These are phyloP conservation scores for Ceraclea dissimilis DNA, from an alignment of 2,888 invertebrate genomes.

Conservation along the genomic window DNA sequence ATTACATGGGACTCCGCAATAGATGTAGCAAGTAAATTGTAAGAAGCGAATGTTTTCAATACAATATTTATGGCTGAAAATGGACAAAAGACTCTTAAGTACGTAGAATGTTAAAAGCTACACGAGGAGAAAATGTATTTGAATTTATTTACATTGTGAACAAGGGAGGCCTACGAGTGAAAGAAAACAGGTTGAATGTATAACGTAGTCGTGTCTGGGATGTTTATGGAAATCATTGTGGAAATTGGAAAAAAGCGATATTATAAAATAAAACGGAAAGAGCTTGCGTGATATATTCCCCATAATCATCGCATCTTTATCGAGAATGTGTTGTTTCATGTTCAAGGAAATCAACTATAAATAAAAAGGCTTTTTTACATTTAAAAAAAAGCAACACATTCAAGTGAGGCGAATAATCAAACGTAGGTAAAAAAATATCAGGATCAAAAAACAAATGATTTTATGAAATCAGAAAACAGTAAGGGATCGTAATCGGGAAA, in stretches of 20 bases:
- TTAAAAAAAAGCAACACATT: too few relatives aligned
- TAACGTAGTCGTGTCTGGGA: neutral
- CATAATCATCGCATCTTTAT: too few relatives aligned
- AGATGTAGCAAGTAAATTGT: conserved; percentile 6
- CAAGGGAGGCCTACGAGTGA: conserved; percentile 8
- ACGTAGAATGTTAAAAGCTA: conserved; percentile 4
- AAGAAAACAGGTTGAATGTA: conserved; percentile 7
- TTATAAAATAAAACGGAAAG: neutral
- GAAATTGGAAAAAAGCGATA: neutral
- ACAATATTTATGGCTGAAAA: conserved; percentile 18
- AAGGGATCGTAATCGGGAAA: too few relatives aligned
- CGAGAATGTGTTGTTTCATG: too few relatives aligned
- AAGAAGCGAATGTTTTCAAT: conserved; percentile 18
- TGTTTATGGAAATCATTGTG: conserved; percentile 1
- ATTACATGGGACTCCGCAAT: neutral
- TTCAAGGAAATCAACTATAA: too few relatives aligned
- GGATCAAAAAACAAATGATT: too few relatives aligned
- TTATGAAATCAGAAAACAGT: too few relatives aligned
- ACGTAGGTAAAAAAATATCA: too few relatives aligned
- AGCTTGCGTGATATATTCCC: neutral
- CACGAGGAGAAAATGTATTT: conserved; percentile 11
- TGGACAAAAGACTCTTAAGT: conserved; percentile 18
- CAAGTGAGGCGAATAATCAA: too few relatives aligned
- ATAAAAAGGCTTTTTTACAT: too few relatives aligned
- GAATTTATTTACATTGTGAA: conserved; percentile 17